Evolutionary conservation across 1,140 invertebrate genomes (phyloP).

Genomic region (Akabosia matsudoensis): DNA sequence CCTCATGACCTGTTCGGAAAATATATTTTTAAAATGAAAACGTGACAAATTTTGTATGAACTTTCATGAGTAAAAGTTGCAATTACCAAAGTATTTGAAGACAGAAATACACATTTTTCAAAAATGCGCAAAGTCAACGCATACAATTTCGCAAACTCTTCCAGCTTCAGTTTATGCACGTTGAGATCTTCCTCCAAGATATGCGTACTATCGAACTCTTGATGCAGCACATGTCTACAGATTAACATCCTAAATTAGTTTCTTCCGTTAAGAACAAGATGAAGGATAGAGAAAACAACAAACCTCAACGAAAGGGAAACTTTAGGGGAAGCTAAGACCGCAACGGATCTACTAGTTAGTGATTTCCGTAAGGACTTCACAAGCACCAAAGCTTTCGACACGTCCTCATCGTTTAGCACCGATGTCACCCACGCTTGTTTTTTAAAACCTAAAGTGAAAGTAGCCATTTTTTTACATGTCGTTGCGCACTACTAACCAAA

Average conservation of each 20-base stretch:
- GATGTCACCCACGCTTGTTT: background rate
- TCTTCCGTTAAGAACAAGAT: too few species aligned
- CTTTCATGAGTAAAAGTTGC: too few species aligned
- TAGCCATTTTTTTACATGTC: background rate
- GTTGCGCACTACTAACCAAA: too few species aligned
- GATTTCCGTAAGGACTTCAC: background rate
- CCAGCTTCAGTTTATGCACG: background rate
- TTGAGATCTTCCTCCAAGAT: background rate
- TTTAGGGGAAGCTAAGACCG: background rate
- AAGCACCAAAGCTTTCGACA: background rate
- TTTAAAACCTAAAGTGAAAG: conserved; percentile 3
- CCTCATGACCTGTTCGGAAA: background rate
- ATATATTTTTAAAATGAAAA: too few species aligned
- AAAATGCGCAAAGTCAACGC: background rate
- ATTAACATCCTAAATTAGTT: background rate
- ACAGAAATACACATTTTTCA: background rate
- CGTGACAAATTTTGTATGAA: too few species aligned
- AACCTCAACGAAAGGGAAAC: background rate
- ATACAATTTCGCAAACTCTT: background rate
- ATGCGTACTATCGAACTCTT: background rate
- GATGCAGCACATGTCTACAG: background rate
- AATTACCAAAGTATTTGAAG: background rate
- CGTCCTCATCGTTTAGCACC: background rate
- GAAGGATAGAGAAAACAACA: background rate
- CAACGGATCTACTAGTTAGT: background rate